These are phyloP conservation scores for Sacculina carcini DNA, from an alignment of 2,888 invertebrate species.

Conservation along the genomic window DNA sequence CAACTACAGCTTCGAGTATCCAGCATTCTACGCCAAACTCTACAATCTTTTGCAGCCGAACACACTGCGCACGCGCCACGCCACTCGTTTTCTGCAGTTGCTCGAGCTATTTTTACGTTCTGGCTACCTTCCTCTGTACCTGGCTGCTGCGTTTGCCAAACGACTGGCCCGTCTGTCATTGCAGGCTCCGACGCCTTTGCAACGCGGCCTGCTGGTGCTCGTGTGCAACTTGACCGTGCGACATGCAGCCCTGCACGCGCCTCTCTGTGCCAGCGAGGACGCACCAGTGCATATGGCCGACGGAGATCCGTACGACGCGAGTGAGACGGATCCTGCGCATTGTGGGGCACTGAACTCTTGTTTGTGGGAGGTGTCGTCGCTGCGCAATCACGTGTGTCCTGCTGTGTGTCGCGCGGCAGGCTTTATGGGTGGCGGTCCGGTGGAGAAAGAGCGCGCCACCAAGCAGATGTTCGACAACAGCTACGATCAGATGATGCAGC, in stretches of 20 bases:
- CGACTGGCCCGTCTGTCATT: constrained; percentile 56
- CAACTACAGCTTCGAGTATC: constrained; percentile 77
- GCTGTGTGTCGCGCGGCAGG: constrained; percentile 41
- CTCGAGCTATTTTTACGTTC: constrained; percentile 51
- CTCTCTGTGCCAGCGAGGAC: constrained; percentile 16
- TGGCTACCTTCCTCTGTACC: constrained; percentile 63
- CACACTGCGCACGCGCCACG: constrained; percentile 70
- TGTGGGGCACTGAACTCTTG: constrained; percentile 64
- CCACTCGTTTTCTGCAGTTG: constrained; percentile 60
- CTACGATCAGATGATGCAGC: constrained; percentile 43
- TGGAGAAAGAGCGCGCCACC: constrained; percentile 39
- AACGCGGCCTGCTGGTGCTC: constrained; percentile 45
- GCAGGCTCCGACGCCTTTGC: constrained; percentile 52
- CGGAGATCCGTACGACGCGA: constrained; percentile 57
- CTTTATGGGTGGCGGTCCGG: constrained; percentile 38
- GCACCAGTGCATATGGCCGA: constrained; percentile 19
- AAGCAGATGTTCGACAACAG: constrained; percentile 35
- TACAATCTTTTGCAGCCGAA: constrained; percentile 78
- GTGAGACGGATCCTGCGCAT: constrained; percentile 47
- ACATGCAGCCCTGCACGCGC: constrained; percentile 43
- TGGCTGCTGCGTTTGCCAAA: constrained; percentile 83
- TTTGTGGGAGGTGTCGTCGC: constrained; percentile 66
- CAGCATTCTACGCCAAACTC: constrained; percentile 77
- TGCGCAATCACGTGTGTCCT: constrained; percentile 45
- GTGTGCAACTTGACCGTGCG: constrained; percentile 55